A percentile compares a stretch with the other conserved stretches of the same genome.
Conservation (phyloP, 2,113 vertebrate genomes). For the Syngnathus scovelli region DNA sequence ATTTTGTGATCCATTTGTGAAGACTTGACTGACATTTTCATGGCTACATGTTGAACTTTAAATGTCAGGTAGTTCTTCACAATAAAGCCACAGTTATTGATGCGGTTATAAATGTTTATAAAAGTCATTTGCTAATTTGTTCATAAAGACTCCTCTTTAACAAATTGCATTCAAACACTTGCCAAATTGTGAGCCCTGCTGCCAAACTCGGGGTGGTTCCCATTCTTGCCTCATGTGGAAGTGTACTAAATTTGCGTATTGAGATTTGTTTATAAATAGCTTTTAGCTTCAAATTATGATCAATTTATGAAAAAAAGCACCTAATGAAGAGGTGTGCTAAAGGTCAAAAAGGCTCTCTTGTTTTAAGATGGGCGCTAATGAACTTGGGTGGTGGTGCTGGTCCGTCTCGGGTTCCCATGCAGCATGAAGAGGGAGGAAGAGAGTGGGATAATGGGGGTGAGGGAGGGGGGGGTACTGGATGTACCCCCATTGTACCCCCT, state of each 20-base stretch:
- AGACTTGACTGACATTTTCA: no score
- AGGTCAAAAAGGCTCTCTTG: background rate
- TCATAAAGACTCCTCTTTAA: background rate
- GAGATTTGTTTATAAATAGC: background rate
- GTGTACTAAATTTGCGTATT: background rate
- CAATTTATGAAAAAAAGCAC: background rate
- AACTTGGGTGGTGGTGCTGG: slow-evolving; percentile 78
- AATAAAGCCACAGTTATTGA: no score
- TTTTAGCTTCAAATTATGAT: background rate
- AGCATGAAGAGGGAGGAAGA: slow-evolving; percentile 33
- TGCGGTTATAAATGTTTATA: no score
- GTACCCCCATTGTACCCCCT: slow-evolving; percentile 52
- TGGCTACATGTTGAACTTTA: no score
- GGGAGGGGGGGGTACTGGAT: slow-evolving; percentile 39
- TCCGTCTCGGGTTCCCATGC: slow-evolving; percentile 79
- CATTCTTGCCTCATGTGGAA: background rate
- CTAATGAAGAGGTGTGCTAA: background rate
- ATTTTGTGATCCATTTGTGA: background rate
- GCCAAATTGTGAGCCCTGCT: background rate
- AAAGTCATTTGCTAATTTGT: background rate
- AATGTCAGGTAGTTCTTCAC: no score
- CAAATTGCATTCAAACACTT: background rate
- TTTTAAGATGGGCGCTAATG: slow-evolving; percentile 68
- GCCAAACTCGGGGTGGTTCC: background rate
- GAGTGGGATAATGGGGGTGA: slow-evolving; percentile 24